These are phyloP conservation scores for Rhaphigaster nebulosa DNA, from an alignment of 2,888 invertebrate genomes.

Conservation along the genomic window DNA sequence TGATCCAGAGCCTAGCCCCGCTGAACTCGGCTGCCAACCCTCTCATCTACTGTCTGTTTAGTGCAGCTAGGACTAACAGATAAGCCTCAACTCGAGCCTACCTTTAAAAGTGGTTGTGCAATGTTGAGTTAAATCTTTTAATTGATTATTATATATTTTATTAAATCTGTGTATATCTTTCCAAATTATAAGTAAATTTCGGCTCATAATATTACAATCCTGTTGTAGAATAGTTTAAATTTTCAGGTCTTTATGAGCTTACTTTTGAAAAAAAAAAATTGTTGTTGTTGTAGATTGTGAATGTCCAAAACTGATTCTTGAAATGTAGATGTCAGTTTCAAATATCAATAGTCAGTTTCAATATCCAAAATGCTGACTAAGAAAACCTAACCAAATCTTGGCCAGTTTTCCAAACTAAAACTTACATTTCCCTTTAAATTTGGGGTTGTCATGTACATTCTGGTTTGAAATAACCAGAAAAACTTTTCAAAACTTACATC, in stretches of 20 bases:
- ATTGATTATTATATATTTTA: conserved; percentile 28
- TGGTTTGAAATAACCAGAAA: neutral
- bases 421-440: neutral
- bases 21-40: conserved; percentile 96
- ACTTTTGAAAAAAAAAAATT: neutral
- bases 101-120: conserved; percentile 37
- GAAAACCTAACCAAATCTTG: neutral
- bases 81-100: conserved; percentile 42
- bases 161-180: conserved; percentile 41
- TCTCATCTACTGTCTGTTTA: conserved; percentile 91
- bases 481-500: neutral
- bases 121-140: conserved; percentile 9
- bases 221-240: conserved; percentile 30
- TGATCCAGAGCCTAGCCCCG: conserved; percentile 92
- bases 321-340: neutral
- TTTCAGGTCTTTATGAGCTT: conserved; percentile 35
- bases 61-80: conserved; percentile 63
- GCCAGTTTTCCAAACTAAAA: neutral
- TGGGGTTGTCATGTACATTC: neutral
- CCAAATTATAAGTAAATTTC: conserved; percentile 19
- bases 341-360: no score
- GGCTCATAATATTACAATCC: conserved; percentile 54
- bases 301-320: neutral
- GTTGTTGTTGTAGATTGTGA: neutral
- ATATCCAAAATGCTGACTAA: neutral